Evolutionary conservation across 2,888 invertebrate species (phyloP), one percentile per base, ranked within the genome.

Genomic region (Ophion slaviceki): DNA sequence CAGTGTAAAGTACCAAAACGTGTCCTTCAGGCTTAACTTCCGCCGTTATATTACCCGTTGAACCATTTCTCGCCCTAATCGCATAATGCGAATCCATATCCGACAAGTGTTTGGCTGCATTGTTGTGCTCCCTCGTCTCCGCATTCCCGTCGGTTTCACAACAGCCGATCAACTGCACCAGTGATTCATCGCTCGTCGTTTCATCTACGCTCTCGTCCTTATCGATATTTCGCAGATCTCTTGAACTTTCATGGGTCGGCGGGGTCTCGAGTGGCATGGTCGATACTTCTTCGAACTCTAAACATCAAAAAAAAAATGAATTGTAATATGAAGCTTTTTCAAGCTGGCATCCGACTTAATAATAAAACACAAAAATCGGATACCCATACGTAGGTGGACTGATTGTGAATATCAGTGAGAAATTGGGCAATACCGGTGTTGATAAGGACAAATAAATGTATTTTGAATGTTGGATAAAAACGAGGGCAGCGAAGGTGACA

Each of bases 1-100:
- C 99, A 0, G 99, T 98, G 92, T 99, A 99, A 47, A 99, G 95
- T 57, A 99, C 99, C 81, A 99, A 94, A 0, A 99, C 97, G 77
- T 95, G 95, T n/a, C 96, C 95, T 89, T 96, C 96, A 2, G 93
- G 89, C 59, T 91, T 87, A 11, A 88, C 68, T 57, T 86, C 83
- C 32, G 80, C 80, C 28, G 80, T 77, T 17, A 80, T 68, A 28
- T 80, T 86, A 24, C 80, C 86, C 17, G 64, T 68, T 7, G 86
- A 83, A n/a, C 80, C 59, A 62, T 80, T 80, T 20, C 68, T 57
- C 36, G 53, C 40, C 57, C 64, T 80, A 62, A 72, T 40, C 28
- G 47, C 66, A 53, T 75, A 10, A 2, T 40, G 45, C 11, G 36
- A 74, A 83, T 83, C 66, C 36, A 53, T n/a, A 11, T 64, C 64